Evolutionary conservation across 1,140 invertebrate species (phyloP).

Genomic region (Choristoneura fumiferana): DNA sequence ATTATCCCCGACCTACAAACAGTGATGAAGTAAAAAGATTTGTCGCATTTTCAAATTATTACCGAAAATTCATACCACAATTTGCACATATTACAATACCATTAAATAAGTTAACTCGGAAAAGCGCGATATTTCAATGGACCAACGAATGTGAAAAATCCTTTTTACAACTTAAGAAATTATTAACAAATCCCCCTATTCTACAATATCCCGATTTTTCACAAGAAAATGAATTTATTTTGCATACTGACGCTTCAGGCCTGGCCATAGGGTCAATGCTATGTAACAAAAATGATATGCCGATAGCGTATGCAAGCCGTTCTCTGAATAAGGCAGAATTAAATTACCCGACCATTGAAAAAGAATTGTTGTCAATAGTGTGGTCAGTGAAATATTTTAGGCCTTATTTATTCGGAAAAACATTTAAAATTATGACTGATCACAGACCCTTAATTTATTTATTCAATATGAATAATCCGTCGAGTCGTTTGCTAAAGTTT

Average conservation of each 20-base stretch:
- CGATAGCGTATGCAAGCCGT: neutral
- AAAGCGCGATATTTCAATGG: constrained; percentile 36
- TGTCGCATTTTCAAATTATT: constrained; percentile 37
- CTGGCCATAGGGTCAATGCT: neutral
- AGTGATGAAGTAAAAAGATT: constrained; percentile 38
- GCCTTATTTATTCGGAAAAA: constrained; percentile 24
- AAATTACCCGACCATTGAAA: neutral
- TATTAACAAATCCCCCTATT: constrained; percentile 39
- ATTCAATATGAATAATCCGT: constrained; percentile 29
- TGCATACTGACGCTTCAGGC: neutral
- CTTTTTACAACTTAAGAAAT: constrained; percentile 39
- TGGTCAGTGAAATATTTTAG: neutral
- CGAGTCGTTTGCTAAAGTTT: constrained; percentile 32
- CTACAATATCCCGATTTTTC: neutral
- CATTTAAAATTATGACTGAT: constrained; percentile 68
- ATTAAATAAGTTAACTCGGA: constrained; percentile 37
- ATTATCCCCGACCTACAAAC: constrained; percentile 40
- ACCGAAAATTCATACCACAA: constrained; percentile 36
- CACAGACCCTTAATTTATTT: constrained; percentile 49
- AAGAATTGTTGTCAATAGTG: neutral
- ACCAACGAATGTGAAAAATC: constrained; percentile 28
- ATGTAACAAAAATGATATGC: neutral
- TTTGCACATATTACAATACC: constrained; percentile 37
- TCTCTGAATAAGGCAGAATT: neutral
- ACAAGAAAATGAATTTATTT: neutral